Conservation (phyloP, 2,113 vertebrate genomes). For the Gobius niger region DNA sequence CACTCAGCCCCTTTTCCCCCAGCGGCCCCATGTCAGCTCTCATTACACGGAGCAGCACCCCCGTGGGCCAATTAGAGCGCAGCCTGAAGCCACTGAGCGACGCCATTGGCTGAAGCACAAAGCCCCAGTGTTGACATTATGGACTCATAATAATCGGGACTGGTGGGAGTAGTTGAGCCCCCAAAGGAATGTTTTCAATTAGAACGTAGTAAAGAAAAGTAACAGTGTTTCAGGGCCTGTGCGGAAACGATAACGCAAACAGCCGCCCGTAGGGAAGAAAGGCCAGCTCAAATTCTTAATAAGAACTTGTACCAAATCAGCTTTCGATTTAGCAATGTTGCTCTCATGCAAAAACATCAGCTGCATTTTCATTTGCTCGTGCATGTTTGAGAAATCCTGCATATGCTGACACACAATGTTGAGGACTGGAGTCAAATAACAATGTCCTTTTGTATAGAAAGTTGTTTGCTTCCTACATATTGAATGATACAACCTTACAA, state of each 20-base stretch:
- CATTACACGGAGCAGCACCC: conserved; percentile 40
- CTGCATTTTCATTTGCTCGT: too few species aligned
- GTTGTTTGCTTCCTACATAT: too few species aligned
- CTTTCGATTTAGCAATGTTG: too few species aligned
- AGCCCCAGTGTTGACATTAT: conserved; percentile 22
- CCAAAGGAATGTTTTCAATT: conserved; percentile 49
- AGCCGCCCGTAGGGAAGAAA: not conserved
- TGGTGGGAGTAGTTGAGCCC: conserved; percentile 26
- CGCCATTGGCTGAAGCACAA: conserved; percentile 5
- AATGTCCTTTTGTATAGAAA: too few species aligned
- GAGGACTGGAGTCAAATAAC: too few species aligned
- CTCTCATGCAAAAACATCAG: too few species aligned
- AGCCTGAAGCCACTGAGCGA: conserved; percentile 11
- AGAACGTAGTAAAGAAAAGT: conserved; percentile 7
- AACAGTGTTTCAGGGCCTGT: not conserved
- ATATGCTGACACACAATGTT: too few species aligned
- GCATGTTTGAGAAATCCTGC: too few species aligned
- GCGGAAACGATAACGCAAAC: not conserved
- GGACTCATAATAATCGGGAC: conserved; percentile 17
- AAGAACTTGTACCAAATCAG: too few species aligned
- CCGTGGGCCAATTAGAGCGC: conserved; percentile 40
- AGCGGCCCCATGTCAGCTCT: conserved; percentile 45
- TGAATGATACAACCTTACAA: too few species aligned
- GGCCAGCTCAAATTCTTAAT: too few species aligned
- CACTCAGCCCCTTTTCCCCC: conserved; percentile 44